A percentile compares a stretch with the other conserved stretches of the same genome.
phyloP scores from a whole-genome alignment of 1,140 invertebrate species.

The Zaprionus ornatus region DNA sequence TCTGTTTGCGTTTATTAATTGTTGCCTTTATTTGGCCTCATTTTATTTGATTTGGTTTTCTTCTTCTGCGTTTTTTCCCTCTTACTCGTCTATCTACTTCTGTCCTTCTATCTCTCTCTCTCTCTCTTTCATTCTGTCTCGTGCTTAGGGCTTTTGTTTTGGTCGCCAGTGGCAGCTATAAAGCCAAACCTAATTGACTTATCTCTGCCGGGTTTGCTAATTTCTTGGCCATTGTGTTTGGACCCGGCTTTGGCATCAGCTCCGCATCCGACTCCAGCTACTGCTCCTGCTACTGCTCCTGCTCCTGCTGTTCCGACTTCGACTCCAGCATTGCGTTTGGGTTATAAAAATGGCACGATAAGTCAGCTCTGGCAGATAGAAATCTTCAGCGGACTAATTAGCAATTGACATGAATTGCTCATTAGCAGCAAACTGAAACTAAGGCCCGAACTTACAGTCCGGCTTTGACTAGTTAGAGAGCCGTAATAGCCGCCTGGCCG shows the following conservation, averaged over 20 bases:
- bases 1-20: slow-evolving; percentile 80
- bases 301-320: not conserved
- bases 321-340: slow-evolving; percentile 29
- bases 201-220: slow-evolving; percentile 80
- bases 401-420: slow-evolving; percentile 83
- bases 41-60: slow-evolving; percentile 81
- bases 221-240: slow-evolving; percentile 76
- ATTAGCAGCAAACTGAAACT: slow-evolving; percentile 82
- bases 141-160: slow-evolving; percentile 48
- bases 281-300: not conserved
- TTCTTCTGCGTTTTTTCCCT: slow-evolving; percentile 37
- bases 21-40: slow-evolving; percentile 81
- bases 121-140: not conserved
- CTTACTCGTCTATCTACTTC: not conserved
- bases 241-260: slow-evolving; percentile 13
- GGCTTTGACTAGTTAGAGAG: not conserved
- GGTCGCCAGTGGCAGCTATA: slow-evolving; percentile 71
- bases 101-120: not conserved
- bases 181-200: slow-evolving; percentile 83
- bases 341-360: slow-evolving; percentile 78
- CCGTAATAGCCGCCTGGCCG: not conserved
- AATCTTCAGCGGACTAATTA: slow-evolving; percentile 81
- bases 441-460: slow-evolving; percentile 65
- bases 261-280: not conserved
- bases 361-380: slow-evolving; percentile 75